Percentiles rank a stretch among this genome's conserved stretches.
phyloP scores from a whole-genome alignment of 2,113 vertebrate genomes.

The Oxygymnocypris stewartii region DNA sequence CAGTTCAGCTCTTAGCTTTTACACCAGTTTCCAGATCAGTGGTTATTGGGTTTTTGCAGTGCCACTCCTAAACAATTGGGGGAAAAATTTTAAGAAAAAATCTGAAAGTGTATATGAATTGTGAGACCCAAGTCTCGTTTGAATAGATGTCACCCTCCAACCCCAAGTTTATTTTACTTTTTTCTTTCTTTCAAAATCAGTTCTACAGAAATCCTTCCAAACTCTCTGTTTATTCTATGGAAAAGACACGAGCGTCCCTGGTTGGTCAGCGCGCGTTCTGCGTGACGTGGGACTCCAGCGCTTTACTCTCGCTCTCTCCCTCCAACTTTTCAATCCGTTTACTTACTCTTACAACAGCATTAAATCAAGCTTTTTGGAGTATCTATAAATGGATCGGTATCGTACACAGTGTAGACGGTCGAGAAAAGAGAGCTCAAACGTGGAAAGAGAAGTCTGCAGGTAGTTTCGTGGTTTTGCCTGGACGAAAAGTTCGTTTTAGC shows the following conservation, averaged over 20 bases:
- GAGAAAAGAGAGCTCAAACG: constrained; percentile 20
- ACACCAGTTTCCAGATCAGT: neutral
- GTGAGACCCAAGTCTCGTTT: neutral
- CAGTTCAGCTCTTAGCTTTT: neutral
- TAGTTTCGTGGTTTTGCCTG: constrained; percentile 9
- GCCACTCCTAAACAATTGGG: neutral
- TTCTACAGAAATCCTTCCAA: too few species aligned
- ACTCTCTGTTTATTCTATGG: neutral
- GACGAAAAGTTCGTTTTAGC: neutral
- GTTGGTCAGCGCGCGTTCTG: constrained; percentile 8
- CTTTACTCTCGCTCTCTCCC: neutral
- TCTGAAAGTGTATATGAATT: neutral
- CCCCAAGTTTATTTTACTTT: too few species aligned
- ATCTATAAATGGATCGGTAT: constrained; percentile 52
- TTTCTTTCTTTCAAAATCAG: too few species aligned
- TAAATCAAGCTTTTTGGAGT: neutral
- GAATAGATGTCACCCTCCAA: neutral
- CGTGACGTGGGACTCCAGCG: constrained; percentile 27
- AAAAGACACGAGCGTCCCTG: neutral
- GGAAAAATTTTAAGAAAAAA: neutral
- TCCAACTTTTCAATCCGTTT: neutral
- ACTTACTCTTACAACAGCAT: neutral
- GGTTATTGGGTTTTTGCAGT: neutral
- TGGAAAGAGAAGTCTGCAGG: constrained; percentile 55
- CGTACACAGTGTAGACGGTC: constrained; percentile 13